These are phyloP conservation scores for Nilaparvata lugens DNA, from an alignment of 1,140 invertebrate species.

Conservation along the genomic window DNA sequence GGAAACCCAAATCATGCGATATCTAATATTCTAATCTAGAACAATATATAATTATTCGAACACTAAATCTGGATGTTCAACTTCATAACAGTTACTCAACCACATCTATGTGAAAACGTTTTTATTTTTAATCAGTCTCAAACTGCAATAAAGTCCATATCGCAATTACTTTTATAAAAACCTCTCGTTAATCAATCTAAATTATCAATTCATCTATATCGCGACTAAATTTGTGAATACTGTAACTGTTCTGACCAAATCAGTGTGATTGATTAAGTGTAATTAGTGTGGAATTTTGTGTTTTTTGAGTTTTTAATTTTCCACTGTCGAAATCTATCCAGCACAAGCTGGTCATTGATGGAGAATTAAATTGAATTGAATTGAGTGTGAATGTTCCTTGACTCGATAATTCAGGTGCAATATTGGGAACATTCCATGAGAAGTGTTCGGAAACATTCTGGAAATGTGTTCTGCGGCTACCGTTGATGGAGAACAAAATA, in stretches of 20 bases:
- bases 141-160: too few species aligned
- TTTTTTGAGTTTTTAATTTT: neutral
- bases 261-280: neutral
- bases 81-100: too few species aligned
- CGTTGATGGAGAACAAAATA: slow-evolving; percentile 84
- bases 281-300: too few species aligned
- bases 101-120: too few species aligned
- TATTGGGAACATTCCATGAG: slow-evolving; percentile 92
- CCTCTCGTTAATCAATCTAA: too few species aligned
- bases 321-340: neutral
- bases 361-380: neutral
- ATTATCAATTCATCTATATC: neutral
- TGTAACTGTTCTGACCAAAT: neutral
- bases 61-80: too few species aligned
- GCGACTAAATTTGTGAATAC: neutral
- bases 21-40: too few species aligned
- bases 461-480: slow-evolving; percentile 70
- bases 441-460: slow-evolving; percentile 86
- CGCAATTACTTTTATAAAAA: too few species aligned
- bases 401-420: slow-evolving; percentile 51
- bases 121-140: too few species aligned
- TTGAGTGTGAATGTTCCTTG: slow-evolving; percentile 27
- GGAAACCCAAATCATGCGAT: too few species aligned
- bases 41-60: too few species aligned
- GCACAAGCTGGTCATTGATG: too few species aligned